These are phyloP conservation scores for Pholis gunnellus DNA, from an alignment of 2,113 vertebrate species.

Conservation along the genomic window DNA sequence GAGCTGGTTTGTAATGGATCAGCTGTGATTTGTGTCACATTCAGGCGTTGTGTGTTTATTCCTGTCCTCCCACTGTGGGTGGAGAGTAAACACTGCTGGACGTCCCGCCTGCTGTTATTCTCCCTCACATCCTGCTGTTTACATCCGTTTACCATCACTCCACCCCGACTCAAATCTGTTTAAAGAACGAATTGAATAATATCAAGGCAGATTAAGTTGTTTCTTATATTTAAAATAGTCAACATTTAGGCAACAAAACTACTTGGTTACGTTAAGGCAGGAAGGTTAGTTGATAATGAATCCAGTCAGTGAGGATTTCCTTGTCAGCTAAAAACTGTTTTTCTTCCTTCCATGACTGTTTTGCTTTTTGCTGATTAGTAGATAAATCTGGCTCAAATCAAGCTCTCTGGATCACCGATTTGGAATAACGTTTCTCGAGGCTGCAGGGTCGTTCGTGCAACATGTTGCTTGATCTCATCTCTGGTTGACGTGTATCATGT, in stretches of 20 bases:
- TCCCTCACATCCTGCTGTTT: constrained; percentile 66
- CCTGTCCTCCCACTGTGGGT: constrained; percentile 13
- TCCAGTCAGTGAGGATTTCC: background rate
- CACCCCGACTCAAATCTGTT: background rate
- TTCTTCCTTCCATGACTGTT: background rate
- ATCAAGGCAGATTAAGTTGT: background rate
- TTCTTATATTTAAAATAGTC: background rate
- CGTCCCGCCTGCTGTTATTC: constrained; percentile 35
- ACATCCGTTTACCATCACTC: constrained; percentile 24
- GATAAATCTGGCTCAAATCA: background rate
- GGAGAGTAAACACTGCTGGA: constrained; percentile 53
- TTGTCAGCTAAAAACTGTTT: background rate
- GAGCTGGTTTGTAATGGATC: constrained; percentile 1
- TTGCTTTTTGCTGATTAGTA: background rate
- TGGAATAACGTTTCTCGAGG: too few species aligned
- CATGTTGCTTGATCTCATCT: too few species aligned
- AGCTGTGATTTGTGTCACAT: constrained; percentile 8
- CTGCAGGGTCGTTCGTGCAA: too few species aligned
- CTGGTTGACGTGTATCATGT: too few species aligned
- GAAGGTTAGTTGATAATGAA: background rate
- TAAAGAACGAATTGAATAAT: background rate
- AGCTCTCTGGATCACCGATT: background rate
- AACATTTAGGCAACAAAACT: too few species aligned
- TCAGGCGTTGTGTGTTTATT: constrained; percentile 1
- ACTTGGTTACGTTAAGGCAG: background rate